phyloP scores from a whole-genome alignment of 2,113 vertebrate genomes.

The Trichomycterus rosablanca region DNA sequence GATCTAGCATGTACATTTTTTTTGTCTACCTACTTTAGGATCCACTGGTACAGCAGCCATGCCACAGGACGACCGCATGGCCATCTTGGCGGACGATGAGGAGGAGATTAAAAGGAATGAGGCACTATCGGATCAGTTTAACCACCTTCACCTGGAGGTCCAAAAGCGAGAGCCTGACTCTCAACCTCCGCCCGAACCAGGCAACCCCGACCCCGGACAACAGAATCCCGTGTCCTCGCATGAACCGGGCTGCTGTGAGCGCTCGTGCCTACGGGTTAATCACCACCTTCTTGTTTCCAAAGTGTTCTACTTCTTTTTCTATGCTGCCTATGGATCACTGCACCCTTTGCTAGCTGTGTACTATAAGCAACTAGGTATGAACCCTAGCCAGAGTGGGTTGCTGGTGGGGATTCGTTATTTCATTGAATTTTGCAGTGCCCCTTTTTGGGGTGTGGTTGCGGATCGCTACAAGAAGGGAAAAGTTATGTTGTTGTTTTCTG shows the following conservation, averaged over 20 bases:
- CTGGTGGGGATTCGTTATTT: constrained; percentile 95
- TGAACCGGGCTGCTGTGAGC: constrained; percentile 80
- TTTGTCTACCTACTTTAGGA: neutral
- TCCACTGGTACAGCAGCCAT: constrained; percentile 62
- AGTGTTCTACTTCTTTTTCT: constrained; percentile 98
- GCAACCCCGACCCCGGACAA: constrained; percentile 29
- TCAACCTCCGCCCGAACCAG: neutral
- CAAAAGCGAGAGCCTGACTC: constrained; percentile 34
- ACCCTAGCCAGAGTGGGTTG: constrained; percentile 85
- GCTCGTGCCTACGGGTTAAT: constrained; percentile 83
- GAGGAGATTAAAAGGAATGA: constrained; percentile 92
- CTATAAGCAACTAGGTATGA: constrained; percentile 95
- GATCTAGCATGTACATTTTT: too few relatives aligned
- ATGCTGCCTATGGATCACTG: constrained; percentile 91
- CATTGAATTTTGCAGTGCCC: constrained; percentile 97
- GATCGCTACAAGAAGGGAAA: constrained; percentile 94
- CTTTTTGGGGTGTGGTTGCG: constrained; percentile 95
- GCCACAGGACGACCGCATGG: constrained; percentile 88
- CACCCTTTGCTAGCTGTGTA: constrained; percentile 90
- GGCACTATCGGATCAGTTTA: constrained; percentile 81
- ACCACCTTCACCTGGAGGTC: constrained; percentile 66
- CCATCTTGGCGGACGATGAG: constrained; percentile 92
- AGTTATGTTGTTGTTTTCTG: constrained; percentile 85
- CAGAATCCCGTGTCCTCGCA: constrained; percentile 45
- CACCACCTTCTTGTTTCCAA: constrained; percentile 90